Percentiles rank a stretch among this genome's conserved stretches.
Evolutionary conservation across 2,113 vertebrate genomes (phyloP).

Genomic region (Bostrychus sinensis): DNA sequence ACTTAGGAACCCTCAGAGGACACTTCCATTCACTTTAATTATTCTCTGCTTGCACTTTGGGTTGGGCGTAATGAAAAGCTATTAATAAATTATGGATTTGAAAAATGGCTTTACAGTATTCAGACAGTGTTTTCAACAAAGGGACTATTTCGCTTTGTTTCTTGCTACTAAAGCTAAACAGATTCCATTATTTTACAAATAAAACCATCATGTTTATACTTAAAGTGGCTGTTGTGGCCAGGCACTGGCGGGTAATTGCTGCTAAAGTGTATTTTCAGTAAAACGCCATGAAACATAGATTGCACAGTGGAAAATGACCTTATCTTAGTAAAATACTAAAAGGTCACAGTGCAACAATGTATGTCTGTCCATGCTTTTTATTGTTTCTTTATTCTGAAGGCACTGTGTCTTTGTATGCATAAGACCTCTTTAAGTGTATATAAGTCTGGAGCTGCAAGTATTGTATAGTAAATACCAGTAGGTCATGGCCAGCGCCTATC

Average conservation of each 20-base stretch:
- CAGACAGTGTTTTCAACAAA: background rate
- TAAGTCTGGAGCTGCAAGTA: background rate
- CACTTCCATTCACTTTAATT: background rate
- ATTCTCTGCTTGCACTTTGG: background rate
- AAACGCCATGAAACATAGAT: constrained; percentile 1
- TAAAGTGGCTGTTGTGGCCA: constrained; percentile 17
- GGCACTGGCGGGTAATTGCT: constrained; percentile 1
- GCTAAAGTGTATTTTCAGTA: constrained; percentile 1
- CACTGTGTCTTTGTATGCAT: background rate
- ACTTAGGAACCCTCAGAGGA: constrained; percentile 1
- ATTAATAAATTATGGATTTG: background rate
- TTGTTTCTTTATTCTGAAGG: background rate
- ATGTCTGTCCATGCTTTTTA: background rate
- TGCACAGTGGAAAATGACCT: constrained; percentile 10
- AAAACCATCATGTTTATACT: constrained; percentile 37
- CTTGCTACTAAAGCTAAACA: background rate
- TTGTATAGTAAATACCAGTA: constrained; percentile 24
- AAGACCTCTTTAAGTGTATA: background rate
- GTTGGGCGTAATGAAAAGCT: background rate
- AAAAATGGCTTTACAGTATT: background rate
- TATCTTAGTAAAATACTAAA: constrained; percentile 46
- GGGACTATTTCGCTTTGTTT: background rate
- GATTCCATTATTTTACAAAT: constrained; percentile 6
- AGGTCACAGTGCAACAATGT: constrained; percentile 26
- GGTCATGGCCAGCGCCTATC: background rate